Base-by-base conservation (phyloP, 2,888 invertebrate species). In the Noctua janthe region DNA sequence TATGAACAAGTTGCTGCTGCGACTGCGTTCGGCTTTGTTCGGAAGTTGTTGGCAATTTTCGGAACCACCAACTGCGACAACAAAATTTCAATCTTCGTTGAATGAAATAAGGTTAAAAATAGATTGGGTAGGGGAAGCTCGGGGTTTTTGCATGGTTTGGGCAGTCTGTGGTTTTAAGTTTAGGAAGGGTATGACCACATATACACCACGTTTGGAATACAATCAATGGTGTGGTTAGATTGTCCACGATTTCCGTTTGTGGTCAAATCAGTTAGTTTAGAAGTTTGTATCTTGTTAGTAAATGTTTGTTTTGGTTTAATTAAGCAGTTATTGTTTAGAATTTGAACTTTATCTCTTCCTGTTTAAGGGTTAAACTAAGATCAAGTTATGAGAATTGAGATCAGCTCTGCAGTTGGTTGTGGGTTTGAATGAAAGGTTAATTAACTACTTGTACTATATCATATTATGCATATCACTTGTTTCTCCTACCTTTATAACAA, bases 121-220 rank as follows among this genome's bases (percentile, higher is more conserved):
- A 6, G 71, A 23, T n/a, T 73, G 49, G 15, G 2, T 10, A n/a
- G 2, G 20, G 20, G 6, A 15, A 74, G 15, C 51, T 51, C 3
- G n/a, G 47, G 77, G 71, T 77, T 84, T 88, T 78, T 59, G 64
- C 82, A 80, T 82, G 82, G 74, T 72, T 79, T 51, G 72, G 74
- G 78, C 82, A 74, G 90, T 86, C 85, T 85, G 88, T 84, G 90
- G 89, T 83, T 82, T 75, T 66, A 87, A 90, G 90, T 92, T 80
- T 87, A 88, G 84, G 87, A 29, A 90, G 87, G 87, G 90, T 89
- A 59, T n/a, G 64, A 91, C 93, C 93, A 89, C 95, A 94, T 93
- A 93, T 92, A 91, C 90, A 94, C 94, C 92, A 87, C 90, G 85
- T 92, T 94, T 93, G 90, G 93, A 92, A 94, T 94, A 95, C 95